Base-by-base conservation (phyloP, 2,888 invertebrate species). In the Drosophila barbarae region DNA sequence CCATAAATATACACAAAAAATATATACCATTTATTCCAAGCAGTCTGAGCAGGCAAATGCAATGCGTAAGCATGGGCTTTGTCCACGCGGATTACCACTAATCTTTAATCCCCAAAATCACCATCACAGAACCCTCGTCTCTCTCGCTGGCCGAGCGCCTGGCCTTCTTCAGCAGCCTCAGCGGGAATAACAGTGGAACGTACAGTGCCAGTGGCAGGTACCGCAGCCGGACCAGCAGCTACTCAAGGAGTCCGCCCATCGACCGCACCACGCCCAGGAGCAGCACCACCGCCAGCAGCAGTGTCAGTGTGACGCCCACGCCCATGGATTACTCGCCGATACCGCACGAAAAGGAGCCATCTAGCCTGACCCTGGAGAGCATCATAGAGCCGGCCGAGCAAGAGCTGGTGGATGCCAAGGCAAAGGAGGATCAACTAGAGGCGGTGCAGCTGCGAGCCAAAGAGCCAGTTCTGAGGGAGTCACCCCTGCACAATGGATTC, bases 101-200 rank as follows among this genome's bases (percentile, higher is more conserved):
- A 56, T 35, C 7, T 47, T 6, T 38, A 38, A 50, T 15, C 42
- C 44, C 49, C 30, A 12, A 42, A 51, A 10, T 26, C 15, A 30
- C 32, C n/a, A 13, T 52, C 46, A 9, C 36, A 89, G 89, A 89
- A 64, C 89, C 89, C 35, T 88, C 89, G 64, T 88, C 89, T 21
- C 72, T 89, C 52, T 87, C 89, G 54, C 77, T 89, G 44, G 86
- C 89, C 63, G 89, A 89, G 71, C 85, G 89, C 5, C 73, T 89
- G 63, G 86, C 87, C 53, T 88, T 89, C 77, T 89, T 89, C 69
- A 88, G 86, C 72, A 88, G 77, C 60, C 81, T 89, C 15, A 86
- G 87, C 63, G 87, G 84, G 18, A 61, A 69, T 38, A 53, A 68
- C 49, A 68, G 46, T 28, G 23, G 53, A 18, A 12, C 57, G 30